Evolutionary conservation across 2,797 vertebrate genomes (phyloP).

Genomic region (Rhynchonycteris naso): DNA sequence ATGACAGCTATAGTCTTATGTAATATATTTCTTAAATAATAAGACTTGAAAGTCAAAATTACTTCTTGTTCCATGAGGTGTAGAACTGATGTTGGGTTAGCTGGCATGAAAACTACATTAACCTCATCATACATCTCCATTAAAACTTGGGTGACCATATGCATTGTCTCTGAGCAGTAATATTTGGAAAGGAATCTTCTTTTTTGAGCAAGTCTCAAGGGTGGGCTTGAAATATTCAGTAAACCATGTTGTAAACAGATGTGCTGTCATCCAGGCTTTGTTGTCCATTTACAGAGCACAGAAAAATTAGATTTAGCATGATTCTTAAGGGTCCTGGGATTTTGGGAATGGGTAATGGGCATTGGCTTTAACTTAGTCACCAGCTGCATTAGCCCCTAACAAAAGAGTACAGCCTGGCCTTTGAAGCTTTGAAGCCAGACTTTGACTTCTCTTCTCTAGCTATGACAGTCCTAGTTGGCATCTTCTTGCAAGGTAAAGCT

Average conservation of each 20-base stretch:
- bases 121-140: not conserved
- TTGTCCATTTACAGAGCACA: too few relatives aligned
- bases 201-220: too few relatives aligned
- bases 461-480: not conserved
- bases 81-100: not conserved
- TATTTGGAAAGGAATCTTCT: too few relatives aligned
- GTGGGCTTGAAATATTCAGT: too few relatives aligned
- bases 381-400: too few relatives aligned
- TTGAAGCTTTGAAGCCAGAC: not conserved
- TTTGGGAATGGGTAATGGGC: too few relatives aligned
- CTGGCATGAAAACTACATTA: not conserved
- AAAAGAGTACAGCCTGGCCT: too few relatives aligned
- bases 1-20: not conserved
- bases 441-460: not conserved
- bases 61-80: not conserved
- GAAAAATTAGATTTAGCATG: too few relatives aligned
- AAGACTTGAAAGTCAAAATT: not conserved
- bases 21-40: not conserved
- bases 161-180: not conserved
- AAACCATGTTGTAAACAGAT: too few relatives aligned
- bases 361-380: too few relatives aligned
- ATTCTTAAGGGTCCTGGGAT: too few relatives aligned
- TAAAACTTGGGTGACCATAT: not conserved
- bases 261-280: too few relatives aligned
- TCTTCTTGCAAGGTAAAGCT: not conserved